These are phyloP conservation scores for Metallyticus violacea DNA, from an alignment of 2,888 invertebrate genomes.

Conservation along the genomic window DNA sequence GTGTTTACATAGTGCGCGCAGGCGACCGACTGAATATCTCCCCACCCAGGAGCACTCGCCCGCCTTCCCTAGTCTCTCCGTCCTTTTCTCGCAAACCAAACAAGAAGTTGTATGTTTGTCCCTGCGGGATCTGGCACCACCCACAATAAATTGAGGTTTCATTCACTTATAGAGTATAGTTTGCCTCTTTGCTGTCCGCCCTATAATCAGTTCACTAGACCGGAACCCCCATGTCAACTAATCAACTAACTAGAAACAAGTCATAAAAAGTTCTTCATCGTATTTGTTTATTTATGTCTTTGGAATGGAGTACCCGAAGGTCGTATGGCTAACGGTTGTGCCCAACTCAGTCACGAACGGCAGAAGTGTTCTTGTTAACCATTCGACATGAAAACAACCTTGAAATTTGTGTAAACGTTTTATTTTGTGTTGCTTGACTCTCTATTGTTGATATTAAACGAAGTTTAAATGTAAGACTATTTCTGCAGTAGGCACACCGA, in stretches of 20 bases:
- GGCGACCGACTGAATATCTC: neutral
- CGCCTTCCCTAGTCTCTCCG: neutral
- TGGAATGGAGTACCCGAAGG: neutral
- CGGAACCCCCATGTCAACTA: conserved; percentile 1
- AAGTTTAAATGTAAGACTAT: too few relatives aligned
- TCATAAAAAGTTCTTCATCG: neutral
- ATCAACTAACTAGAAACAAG: neutral
- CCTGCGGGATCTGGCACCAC: neutral
- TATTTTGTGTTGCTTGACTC: too few relatives aligned
- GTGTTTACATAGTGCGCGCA: neutral
- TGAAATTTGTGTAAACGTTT: too few relatives aligned
- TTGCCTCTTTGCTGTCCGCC: neutral
- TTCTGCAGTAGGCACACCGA: too few relatives aligned
- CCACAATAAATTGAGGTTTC: conserved; percentile 9
- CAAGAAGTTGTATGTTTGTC: neutral
- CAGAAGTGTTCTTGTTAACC: too few relatives aligned
- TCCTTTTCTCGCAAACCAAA: neutral
- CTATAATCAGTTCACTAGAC: neutral
- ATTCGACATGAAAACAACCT: too few relatives aligned
- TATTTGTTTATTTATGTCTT: neutral
- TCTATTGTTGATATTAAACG: too few relatives aligned
- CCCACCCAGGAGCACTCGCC: neutral
- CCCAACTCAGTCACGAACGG: too few relatives aligned
- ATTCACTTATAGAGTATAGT: conserved; percentile 3
- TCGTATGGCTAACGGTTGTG: too few relatives aligned